Evolutionary conservation across 2,113 vertebrate genomes (phyloP).

Genomic region (Columba livia): DNA sequence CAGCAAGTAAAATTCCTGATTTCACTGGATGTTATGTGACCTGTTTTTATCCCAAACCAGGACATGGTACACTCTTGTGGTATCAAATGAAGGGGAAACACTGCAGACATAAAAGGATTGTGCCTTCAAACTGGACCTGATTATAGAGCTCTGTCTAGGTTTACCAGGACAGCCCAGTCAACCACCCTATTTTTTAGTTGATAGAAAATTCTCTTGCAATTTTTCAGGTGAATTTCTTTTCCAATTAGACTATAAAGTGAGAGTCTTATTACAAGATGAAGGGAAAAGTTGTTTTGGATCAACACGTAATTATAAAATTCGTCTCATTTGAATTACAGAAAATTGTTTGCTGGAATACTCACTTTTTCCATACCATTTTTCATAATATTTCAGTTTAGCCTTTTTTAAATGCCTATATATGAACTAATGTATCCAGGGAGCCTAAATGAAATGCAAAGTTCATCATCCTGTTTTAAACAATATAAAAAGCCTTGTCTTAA

Average conservation of each 20-base stretch:
- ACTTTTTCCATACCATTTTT: background rate
- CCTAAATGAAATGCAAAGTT: background rate
- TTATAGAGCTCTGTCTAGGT: background rate
- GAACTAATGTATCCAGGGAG: background rate
- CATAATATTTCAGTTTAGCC: background rate
- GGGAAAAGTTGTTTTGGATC: background rate
- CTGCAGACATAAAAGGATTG: background rate
- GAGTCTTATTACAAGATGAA: background rate
- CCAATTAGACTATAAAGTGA: background rate
- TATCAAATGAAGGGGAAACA: background rate
- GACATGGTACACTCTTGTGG: fast-evolving
- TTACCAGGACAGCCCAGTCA: background rate
- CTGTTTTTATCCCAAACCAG: background rate
- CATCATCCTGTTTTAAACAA: background rate
- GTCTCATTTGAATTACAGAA: background rate
- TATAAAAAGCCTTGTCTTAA: background rate
- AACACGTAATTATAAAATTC: background rate
- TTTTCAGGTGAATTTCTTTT: background rate
- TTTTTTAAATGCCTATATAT: background rate
- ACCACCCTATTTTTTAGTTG: background rate
- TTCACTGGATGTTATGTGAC: background rate
- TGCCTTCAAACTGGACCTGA: background rate
- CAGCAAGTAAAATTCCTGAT: background rate
- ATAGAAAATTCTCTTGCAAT: background rate
- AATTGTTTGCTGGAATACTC: background rate